Base-by-base conservation (phyloP, 2,797 vertebrate genomes). In the Lepus oiostolus region DNA sequence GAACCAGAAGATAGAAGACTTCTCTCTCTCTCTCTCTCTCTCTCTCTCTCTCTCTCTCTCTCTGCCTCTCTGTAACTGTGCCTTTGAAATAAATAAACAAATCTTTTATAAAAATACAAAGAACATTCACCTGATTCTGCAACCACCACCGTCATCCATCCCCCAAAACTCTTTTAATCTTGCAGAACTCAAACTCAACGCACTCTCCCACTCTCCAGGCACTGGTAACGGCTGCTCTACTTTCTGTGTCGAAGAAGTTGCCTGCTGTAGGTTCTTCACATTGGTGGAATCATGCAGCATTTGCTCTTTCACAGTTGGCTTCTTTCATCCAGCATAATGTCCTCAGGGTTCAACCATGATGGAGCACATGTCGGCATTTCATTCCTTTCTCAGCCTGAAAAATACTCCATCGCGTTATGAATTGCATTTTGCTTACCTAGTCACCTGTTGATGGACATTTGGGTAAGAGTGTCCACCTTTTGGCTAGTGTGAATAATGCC, bases 121-220 rank as follows among this genome's bases (percentile, higher is more conserved):
- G 42, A 47, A 72, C 17, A 63, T 42, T 63, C 63, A 47, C 54
- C 35, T 52, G 75, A 16, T 50, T 71, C 22, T 26, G 21, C 60
- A 81, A 54, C 35, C 60, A 54, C 77, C 28, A 38, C 26, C 28
- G 70, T 58, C 54, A 47, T 77, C 52, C 60, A 85, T 52, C n/a
- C 70, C 89, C 16, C 76, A 83, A 89, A 58, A 93, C 35, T 75
- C 35, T 93, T 70, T 80, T 62, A 28, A 50, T 58, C 63, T 58
- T 81, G 28, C 35, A 50, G 89, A 96, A 94, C n/a, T 86, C 83
- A 96, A 95, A 91, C 62, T 80, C 71, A 76, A 10, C 8, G 6
- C 14, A 79, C 21, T 79, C 52, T n/a, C 24, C 13, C 5, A 42
- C 42, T 32, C 5, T 12, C 26, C 4, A 77, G 6, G 6, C n/a